phyloP scores from a whole-genome alignment of 2,797 vertebrate genomes.

The Enteromius thamalakanensis region DNA sequence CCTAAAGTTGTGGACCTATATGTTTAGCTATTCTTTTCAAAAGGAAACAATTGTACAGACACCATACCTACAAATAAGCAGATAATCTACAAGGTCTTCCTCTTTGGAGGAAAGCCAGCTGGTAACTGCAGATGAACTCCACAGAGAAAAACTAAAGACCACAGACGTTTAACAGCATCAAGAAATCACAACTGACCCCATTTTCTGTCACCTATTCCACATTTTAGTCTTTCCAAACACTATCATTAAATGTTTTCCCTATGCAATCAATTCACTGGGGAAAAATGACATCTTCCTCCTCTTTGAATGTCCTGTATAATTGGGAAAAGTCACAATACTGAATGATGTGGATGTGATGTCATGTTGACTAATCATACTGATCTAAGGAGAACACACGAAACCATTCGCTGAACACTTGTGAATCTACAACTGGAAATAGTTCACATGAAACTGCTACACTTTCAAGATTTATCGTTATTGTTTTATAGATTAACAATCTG shows the following conservation, averaged over 20 bases:
- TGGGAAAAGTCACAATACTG: neutral
- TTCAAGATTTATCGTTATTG: neutral
- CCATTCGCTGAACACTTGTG: neutral
- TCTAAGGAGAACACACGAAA: neutral
- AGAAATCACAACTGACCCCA: neutral
- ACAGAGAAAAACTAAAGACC: neutral
- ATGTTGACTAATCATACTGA: conserved; percentile 1
- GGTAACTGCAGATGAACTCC: neutral
- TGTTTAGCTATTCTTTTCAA: neutral
- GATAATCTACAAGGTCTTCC: neutral
- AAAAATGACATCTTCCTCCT: neutral
- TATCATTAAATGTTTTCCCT: neutral
- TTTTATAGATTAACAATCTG: neutral
- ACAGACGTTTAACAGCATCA: neutral
- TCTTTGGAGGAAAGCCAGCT: conserved; percentile 6
- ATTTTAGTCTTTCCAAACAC: neutral
- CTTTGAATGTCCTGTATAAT: neutral
- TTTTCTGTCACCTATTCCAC: neutral
- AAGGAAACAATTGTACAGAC: conserved; percentile 10
- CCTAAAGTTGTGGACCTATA: neutral
- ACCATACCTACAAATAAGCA: neutral
- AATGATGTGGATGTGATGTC: neutral
- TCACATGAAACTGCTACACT: neutral
- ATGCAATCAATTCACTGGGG: neutral
- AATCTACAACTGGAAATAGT: neutral